These are phyloP conservation scores for Sylvilagus floridanus DNA, from an alignment of 2,797 vertebrate species.

Conservation along the genomic window DNA sequence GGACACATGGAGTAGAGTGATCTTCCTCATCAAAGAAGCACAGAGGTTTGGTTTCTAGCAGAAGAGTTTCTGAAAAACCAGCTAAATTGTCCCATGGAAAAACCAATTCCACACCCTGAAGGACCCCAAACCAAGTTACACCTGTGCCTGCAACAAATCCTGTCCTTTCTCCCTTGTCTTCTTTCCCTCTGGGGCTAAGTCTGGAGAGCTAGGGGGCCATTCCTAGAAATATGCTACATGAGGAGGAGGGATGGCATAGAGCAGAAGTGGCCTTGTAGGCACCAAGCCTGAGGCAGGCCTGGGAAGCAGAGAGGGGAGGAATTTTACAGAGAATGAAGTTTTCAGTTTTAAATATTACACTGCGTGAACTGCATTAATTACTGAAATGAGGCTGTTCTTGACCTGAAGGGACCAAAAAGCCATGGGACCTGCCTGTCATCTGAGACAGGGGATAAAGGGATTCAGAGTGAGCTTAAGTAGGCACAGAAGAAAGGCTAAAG, in stretches of 20 bases:
- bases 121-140: background rate
- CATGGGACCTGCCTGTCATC: background rate
- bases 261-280: background rate
- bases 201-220: background rate
- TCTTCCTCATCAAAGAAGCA: background rate
- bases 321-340: background rate
- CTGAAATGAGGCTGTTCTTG: background rate
- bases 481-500: background rate
- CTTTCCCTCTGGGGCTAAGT: background rate
- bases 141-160: background rate
- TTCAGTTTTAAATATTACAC: background rate
- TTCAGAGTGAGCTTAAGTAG: background rate
- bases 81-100: background rate
- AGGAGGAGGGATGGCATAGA: background rate
- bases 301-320: background rate
- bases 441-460: background rate
- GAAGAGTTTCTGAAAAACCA: background rate
- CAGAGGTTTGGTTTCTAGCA: background rate
- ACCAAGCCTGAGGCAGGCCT: background rate
- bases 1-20: background rate
- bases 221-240: background rate
- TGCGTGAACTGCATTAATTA: background rate
- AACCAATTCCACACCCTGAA: background rate
- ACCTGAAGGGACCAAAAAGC: background rate
- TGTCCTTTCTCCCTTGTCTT: background rate